Evolutionary conservation across 2,888 invertebrate genomes (phyloP).

Genomic region (Fragum whitleyi): DNA sequence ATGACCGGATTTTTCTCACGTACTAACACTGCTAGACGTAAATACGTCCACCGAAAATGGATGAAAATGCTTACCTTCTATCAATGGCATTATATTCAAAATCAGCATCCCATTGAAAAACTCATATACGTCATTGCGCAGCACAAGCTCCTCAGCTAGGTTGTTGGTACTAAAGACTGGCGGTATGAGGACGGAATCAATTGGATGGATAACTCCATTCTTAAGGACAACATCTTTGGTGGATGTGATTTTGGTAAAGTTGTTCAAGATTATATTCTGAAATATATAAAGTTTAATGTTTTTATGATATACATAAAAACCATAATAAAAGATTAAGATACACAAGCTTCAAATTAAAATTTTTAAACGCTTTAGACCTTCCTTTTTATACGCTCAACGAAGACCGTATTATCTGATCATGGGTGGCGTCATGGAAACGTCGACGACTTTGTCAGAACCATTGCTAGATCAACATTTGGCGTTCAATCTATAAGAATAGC

Average conservation of each 20-base stretch:
- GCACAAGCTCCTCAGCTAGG: conserved; percentile 30
- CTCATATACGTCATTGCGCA: conserved; percentile 43
- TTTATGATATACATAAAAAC: too few relatives aligned
- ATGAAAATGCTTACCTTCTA: conserved; percentile 35
- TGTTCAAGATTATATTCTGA: conserved; percentile 35
- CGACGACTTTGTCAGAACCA: too few relatives aligned
- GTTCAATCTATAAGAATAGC: too few relatives aligned
- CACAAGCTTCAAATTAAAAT: too few relatives aligned
- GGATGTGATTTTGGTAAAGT: neutral
- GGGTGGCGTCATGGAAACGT: too few relatives aligned
- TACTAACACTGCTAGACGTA: too few relatives aligned
- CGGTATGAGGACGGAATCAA: conserved; percentile 45
- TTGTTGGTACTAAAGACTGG: conserved; percentile 46
- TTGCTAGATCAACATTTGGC: too few relatives aligned
- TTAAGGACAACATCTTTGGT: conserved; percentile 45
- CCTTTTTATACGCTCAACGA: too few relatives aligned
- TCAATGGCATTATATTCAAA: conserved; percentile 18
- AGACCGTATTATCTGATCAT: too few relatives aligned
- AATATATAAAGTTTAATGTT: neutral
- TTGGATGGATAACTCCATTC: conserved; percentile 46
- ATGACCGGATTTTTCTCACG: too few relatives aligned
- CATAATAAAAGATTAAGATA: too few relatives aligned
- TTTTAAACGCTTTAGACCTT: too few relatives aligned
- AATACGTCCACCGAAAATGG: neutral
- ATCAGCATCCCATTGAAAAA: conserved; percentile 38